A percentile compares a stretch with the other conserved stretches of the same genome.
These are phyloP conservation scores for Syngnathus floridae DNA, from an alignment of 2,113 vertebrate genomes.

Conservation along the genomic window DNA sequence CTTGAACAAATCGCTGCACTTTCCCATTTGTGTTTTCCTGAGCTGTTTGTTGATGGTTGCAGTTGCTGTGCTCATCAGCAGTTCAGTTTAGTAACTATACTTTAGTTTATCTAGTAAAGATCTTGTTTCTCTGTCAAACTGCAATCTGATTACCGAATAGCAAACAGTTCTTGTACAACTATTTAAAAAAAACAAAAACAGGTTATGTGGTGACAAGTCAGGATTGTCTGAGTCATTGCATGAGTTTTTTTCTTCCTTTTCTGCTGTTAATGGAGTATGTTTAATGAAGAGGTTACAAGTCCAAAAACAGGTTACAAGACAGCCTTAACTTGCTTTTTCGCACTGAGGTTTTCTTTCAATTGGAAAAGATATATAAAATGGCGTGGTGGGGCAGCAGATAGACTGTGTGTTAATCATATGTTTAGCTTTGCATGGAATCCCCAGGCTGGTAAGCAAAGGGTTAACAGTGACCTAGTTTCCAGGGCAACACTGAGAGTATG, in stretches of 20 bases:
- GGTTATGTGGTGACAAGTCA: not conserved
- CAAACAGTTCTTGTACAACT: slow-evolving; percentile 12
- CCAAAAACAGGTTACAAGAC: slow-evolving; percentile 20
- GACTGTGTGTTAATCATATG: slow-evolving; percentile 30
- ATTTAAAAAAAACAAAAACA: slow-evolving; percentile 2
- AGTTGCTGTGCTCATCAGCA: slow-evolving; percentile 19
- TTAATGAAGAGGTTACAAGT: slow-evolving; percentile 23
- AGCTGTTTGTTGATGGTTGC: slow-evolving; percentile 12
- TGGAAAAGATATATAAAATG: slow-evolving; percentile 7
- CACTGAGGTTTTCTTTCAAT: slow-evolving; percentile 53
- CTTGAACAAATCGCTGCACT: slow-evolving; percentile 16
- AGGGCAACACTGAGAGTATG: slow-evolving; percentile 66
- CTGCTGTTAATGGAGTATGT: slow-evolving; percentile 35
- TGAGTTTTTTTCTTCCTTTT: slow-evolving; percentile 8
- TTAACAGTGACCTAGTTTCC: slow-evolving; percentile 73
- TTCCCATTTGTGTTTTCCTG: slow-evolving; percentile 12
- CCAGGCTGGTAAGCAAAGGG: slow-evolving; percentile 45
- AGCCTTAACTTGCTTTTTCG: slow-evolving; percentile 24
- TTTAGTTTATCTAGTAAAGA: slow-evolving; percentile 17
- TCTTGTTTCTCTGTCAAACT: slow-evolving; percentile 28
- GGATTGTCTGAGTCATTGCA: not conserved
- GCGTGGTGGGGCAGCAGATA: slow-evolving; percentile 12
- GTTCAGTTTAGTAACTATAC: slow-evolving; percentile 6
- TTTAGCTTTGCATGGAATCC: slow-evolving; percentile 48
- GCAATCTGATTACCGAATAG: slow-evolving; percentile 17